Percentiles rank a stretch among this genome's conserved stretches.
Evolutionary conservation across 2,113 vertebrate species (phyloP).

Genomic region (Halcyon senegalensis): DNA sequence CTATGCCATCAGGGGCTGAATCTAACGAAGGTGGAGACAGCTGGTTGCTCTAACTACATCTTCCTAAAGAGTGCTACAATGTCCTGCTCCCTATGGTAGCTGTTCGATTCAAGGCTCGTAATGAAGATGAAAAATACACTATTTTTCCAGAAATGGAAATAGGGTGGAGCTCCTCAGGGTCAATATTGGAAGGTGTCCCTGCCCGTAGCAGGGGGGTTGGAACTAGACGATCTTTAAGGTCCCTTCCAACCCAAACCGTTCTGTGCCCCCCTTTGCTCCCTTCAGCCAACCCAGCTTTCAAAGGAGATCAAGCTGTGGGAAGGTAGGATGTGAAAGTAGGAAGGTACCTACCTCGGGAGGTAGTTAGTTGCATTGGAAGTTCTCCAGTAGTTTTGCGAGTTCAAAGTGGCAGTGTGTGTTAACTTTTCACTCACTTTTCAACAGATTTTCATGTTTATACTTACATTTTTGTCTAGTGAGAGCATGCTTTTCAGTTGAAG

Average conservation of each 20-base stretch:
- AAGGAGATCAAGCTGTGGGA: background rate
- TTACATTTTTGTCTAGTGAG: slow-evolving; percentile 44
- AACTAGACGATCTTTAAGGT: background rate
- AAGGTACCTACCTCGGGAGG: fast-evolving
- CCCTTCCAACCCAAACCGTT: background rate
- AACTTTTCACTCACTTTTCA: slow-evolving; percentile 18
- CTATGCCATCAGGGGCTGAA: background rate
- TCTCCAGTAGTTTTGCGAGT: background rate
- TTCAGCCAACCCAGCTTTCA: background rate
- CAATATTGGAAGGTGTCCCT: background rate
- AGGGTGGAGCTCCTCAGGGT: background rate
- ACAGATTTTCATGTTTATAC: slow-evolving; percentile 28
- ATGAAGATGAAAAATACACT: background rate
- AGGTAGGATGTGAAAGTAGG: background rate
- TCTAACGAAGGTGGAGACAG: background rate
- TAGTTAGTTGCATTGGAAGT: background rate
- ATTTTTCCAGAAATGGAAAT: background rate
- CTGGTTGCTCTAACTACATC: background rate
- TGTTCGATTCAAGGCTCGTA: background rate
- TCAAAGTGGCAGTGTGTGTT: background rate
- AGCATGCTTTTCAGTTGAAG: slow-evolving; percentile 9
- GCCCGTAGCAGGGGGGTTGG: background rate
- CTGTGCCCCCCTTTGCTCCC: background rate
- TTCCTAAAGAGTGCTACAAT: background rate
- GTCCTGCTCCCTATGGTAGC: background rate